Evolutionary conservation across 1,140 invertebrate genomes (phyloP), one percentile per base, ranked within the genome.

Genomic region (Lethocerus indicus): DNA sequence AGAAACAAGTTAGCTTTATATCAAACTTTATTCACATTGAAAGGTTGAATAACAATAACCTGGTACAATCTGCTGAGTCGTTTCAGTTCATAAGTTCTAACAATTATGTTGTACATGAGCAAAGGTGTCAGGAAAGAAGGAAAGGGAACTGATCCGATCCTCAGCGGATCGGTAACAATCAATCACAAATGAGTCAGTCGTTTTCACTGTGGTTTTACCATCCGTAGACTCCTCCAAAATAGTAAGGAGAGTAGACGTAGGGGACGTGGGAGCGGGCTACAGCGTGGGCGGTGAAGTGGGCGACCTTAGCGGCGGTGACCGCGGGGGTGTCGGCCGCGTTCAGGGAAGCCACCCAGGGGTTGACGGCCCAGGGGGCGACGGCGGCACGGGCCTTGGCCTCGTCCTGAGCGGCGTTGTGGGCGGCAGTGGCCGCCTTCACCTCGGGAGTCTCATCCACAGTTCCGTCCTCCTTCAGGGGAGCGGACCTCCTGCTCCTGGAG

Each of bases 371-470:
- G n/a, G 12, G 12, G 18, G 3, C 14, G 27, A 35, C 45, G 41
- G 36, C 44, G 59, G 55, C 32, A 57, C 55, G 55, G 59, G 37
- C 47, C 45, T 50, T 53, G 50, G 32, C 36, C 41, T 48, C 29
- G 6, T 65, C 67, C 37, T 51, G 36, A 54, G 72, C 71, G 16
- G 70, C 68, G 47, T 67, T 63, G 56, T 75, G 75, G 7, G 68
- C 68, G n/a, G 71, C 68, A 56, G 72, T 73, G 18, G 72, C 73
- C 54, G 70, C 69, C 47, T 71, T 70, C 3, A 76, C 74, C 55
- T 74, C 56, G 51, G 61, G 54, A 47, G 61, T 55, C 48, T 59
- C 54, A 47, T 67, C 65, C 1, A 70, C 66, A 42, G 63, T 63
- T 3, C 69, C 69, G 40, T 67, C 66, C 13, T 50, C 49, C 12